Conservation (phyloP, 2,113 vertebrate species). For the Corythaixoides concolor region DNA sequence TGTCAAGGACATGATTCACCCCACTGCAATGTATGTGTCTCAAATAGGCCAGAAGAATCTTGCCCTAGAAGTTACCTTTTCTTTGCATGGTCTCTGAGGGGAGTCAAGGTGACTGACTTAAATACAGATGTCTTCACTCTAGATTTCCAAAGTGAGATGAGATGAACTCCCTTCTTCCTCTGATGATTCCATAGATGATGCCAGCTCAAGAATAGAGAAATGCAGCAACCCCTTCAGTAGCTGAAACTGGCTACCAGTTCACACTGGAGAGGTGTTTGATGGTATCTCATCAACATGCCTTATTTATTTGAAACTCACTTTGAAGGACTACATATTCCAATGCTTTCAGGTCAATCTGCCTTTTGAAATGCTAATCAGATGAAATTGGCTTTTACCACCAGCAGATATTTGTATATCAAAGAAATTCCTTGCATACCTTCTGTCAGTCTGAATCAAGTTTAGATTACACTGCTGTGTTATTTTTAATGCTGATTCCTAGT, state of each 20-base stretch:
- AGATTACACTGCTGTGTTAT: not conserved
- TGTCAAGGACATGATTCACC: not conserved
- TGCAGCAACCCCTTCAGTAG: not conserved
- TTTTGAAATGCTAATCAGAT: slow-evolving; percentile 63
- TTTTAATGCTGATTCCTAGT: slow-evolving; percentile 41
- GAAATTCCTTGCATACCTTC: not conserved
- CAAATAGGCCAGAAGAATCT: not conserved
- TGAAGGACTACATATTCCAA: slow-evolving; percentile 8
- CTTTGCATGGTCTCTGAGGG: not conserved
- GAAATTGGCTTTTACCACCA: slow-evolving; percentile 16
- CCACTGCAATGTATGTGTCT: not conserved
- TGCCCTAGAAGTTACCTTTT: not conserved
- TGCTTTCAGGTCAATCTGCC: slow-evolving; percentile 45
- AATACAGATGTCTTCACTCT: not conserved
- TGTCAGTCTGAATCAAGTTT: not conserved
- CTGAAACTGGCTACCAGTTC: not conserved
- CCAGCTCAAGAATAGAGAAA: not conserved
- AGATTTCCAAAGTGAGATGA: not conserved
- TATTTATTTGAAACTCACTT: slow-evolving; percentile 35
- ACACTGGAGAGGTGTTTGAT: not conserved
- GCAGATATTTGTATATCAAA: slow-evolving; percentile 62
- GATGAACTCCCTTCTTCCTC: not conserved
- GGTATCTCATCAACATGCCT: not conserved
- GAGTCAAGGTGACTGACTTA: not conserved
- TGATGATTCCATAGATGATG: not conserved